Base-by-base conservation (phyloP, 2,113 vertebrate genomes). In the Octodon degus region DNA sequence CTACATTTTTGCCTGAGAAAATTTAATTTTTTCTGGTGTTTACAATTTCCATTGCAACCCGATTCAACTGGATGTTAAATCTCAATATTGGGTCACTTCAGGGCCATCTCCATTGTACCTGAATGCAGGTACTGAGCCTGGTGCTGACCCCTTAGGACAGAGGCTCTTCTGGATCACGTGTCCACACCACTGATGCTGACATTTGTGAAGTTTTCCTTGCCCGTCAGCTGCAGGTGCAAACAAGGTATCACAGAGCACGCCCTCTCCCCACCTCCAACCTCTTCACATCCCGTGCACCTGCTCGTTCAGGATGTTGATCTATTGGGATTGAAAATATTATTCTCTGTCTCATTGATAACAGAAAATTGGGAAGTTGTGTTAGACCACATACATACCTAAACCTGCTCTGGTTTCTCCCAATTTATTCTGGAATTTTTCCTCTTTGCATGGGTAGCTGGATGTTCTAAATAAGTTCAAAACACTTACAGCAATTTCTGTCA, bases 101-200 rank as follows among this genome's bases (percentile, higher is more conserved):
- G 37, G 25, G 14, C 19, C 76, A 22, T 34, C 22, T 50, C 8
- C 3, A 32, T 8, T 63, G 40, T 11, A 17, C 1, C 24, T 16
- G 62, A 81, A 7, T 62, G 76, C 43, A 63, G 14, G 3, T 3
- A 4, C 7, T 25, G 68, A 32, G 1, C 19, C 47, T 1, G 43
- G 30, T 24, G 27, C 7, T 16, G n/a, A 25, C 27, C n/a, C 34
- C 4, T 0, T 0, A 0, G 17, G 50, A 2, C 0, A 32, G 47
- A 68, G 50, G 27, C 1, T 22, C 34, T 34, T 50, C 37, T 37
- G 14, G 14, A 27, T 55, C 37, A 2, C 60, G 55, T 60, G 1
- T 19, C 25, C 60, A 8, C 1, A 25, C 2, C 10, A 10, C 22
- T 50, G 30, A 50, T 24, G 0, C 9, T 3, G 43, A 67, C 32